phyloP scores from a whole-genome alignment of 2,113 vertebrate species.

The Protobothrops flavoviridis region DNA sequence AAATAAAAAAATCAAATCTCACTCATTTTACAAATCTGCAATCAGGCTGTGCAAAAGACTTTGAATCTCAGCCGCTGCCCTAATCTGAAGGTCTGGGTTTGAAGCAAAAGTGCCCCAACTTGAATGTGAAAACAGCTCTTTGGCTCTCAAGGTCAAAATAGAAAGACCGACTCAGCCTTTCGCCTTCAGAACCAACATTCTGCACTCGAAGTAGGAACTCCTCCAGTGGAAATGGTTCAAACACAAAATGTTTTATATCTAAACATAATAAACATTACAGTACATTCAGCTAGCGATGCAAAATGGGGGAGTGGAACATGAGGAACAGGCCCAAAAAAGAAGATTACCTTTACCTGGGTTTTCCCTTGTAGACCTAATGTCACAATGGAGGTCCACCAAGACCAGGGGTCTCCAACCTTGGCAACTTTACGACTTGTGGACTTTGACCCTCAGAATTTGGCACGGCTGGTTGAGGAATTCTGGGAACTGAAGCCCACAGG shows the following conservation, averaged over 20 bases:
- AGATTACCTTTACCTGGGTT: neutral
- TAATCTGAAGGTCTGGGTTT: neutral
- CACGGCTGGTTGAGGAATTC: neutral
- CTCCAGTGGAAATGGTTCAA: neutral
- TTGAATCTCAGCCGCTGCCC: neutral
- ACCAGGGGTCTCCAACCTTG: neutral
- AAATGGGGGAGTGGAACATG: neutral
- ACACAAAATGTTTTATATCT: neutral
- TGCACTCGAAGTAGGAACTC: neutral
- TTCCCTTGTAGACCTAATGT: neutral
- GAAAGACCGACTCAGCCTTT: neutral
- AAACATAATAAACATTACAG: neutral
- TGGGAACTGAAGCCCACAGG: neutral
- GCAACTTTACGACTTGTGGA: neutral
- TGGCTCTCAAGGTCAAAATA: neutral
- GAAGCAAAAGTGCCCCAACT: neutral
- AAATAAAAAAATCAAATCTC: neutral
- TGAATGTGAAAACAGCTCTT: neutral
- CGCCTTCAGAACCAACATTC: neutral
- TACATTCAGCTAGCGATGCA: neutral
- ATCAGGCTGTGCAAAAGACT: neutral
- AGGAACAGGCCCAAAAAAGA: neutral
- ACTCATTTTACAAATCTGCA: neutral
- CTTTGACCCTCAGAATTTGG: neutral
- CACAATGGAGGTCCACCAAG: neutral